phyloP scores from a whole-genome alignment of 1,140 invertebrate species.

The Saccostrea cuccullata region DNA sequence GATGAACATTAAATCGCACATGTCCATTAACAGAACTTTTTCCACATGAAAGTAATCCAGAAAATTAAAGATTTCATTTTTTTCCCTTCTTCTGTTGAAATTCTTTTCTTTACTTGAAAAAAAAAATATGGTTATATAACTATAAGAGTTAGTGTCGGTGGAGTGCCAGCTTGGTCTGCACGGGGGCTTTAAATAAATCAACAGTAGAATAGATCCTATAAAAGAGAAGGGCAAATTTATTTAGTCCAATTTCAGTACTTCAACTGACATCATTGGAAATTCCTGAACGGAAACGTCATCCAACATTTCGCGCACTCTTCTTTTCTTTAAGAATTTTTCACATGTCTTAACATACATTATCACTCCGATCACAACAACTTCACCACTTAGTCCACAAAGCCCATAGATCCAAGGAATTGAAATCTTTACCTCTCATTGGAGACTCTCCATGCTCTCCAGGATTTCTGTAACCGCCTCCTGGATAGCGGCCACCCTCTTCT shows the following conservation, averaged over 20 bases:
- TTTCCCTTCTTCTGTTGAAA: too few species aligned
- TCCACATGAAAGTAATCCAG: too few species aligned
- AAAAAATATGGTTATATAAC: too few species aligned
- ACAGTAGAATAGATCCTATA: conserved; percentile 32
- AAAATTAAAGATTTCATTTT: too few species aligned
- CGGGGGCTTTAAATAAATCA: not conserved
- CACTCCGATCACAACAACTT: not conserved
- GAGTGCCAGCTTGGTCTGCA: not conserved
- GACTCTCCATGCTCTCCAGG: too few species aligned
- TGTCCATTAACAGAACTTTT: too few species aligned
- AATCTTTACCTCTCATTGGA: too few species aligned
- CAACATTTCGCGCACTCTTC: conserved; percentile 28
- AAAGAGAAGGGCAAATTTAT: not conserved
- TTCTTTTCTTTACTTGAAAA: too few species aligned
- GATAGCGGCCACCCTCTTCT: too few species aligned
- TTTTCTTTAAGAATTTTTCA: conserved; percentile 9
- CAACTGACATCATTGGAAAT: conserved; percentile 25
- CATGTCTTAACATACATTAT: not conserved
- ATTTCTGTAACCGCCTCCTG: too few species aligned
- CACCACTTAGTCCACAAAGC: conserved; percentile 20
- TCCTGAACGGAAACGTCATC: conserved; percentile 29
- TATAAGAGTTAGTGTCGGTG: too few species aligned
- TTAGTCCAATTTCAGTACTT: conserved; percentile 23
- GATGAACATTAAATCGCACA: too few species aligned
- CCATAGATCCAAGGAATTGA: conserved; percentile 5